phyloP scores from a whole-genome alignment of 2,888 invertebrate genomes.

The Ectemnius lituratus region DNA sequence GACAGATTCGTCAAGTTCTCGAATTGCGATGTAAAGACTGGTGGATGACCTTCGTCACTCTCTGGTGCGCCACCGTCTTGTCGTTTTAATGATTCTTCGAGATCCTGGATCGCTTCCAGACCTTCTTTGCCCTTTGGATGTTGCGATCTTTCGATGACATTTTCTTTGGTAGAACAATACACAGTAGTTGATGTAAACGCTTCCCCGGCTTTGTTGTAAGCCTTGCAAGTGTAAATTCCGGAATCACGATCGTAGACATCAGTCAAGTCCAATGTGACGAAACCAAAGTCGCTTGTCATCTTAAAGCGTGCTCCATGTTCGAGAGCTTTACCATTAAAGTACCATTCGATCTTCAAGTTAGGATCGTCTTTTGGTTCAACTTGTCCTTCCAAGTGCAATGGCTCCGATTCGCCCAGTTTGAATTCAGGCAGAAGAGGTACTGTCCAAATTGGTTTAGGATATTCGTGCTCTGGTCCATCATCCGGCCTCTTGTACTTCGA shows the following conservation, averaged over 20 bases:
- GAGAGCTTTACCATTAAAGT: constrained; percentile 92
- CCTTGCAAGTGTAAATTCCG: constrained; percentile 95
- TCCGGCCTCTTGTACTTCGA: constrained; percentile 85
- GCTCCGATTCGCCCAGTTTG: constrained; percentile 88
- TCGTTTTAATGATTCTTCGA: constrained; percentile 90
- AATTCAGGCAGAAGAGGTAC: constrained; percentile 90
- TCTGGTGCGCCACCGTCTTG: constrained; percentile 85
- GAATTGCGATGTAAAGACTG: constrained; percentile 93
- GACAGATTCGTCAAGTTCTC: constrained; percentile 89
- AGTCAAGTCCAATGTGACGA: constrained; percentile 94
- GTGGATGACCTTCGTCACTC: constrained; percentile 89
- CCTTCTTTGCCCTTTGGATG: constrained; percentile 98
- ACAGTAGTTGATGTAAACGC: constrained; percentile 95
- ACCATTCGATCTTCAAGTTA: constrained; percentile 94
- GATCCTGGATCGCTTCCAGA: constrained; percentile 92
- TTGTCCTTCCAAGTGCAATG: constrained; percentile 94
- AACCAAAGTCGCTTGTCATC: constrained; percentile 96
- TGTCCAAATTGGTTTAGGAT: constrained; percentile 91
- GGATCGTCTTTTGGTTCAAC: constrained; percentile 97
- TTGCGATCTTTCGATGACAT: constrained; percentile 91
- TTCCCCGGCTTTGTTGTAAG: constrained; percentile 92
- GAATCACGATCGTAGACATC: constrained; percentile 96
- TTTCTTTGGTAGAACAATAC: constrained; percentile 89
- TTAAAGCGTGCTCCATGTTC: constrained; percentile 94
- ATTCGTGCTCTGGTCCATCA: constrained; percentile 86